phyloP scores from a whole-genome alignment of 2,888 invertebrate genomes.

The Andrena dorsata region DNA sequence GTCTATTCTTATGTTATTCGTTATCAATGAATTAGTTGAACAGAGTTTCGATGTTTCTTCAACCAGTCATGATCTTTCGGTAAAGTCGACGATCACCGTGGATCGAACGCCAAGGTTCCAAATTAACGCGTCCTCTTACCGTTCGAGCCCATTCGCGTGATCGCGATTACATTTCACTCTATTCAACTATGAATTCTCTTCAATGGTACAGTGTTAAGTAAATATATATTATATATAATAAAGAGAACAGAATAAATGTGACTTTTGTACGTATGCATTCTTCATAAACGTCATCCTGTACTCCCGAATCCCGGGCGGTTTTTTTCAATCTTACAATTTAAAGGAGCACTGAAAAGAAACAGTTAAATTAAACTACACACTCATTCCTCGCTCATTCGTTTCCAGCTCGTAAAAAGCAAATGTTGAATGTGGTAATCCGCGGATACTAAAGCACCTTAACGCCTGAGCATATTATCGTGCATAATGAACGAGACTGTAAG shows the following conservation, averaged over 20 bases:
- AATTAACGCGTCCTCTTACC: constrained; percentile 21
- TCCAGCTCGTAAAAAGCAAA: background rate
- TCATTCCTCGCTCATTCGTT: constrained; percentile 4
- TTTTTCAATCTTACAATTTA: background rate
- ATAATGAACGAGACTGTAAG: background rate
- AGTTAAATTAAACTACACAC: background rate
- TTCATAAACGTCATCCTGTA: constrained; percentile 32
- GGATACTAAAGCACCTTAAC: background rate
- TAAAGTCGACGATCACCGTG: constrained; percentile 69
- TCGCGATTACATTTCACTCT: constrained; percentile 73
- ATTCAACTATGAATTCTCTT: constrained; percentile 76
- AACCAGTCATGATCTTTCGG: constrained; percentile 50
- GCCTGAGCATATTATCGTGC: background rate
- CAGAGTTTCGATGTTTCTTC: constrained; percentile 45
- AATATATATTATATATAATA: constrained; percentile 77
- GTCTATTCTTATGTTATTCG: constrained; percentile 47
- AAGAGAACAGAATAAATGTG: constrained; percentile 78
- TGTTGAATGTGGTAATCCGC: background rate
- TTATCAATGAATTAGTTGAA: constrained; percentile 53
- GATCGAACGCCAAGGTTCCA: constrained; percentile 53
- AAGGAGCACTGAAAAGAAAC: no score
- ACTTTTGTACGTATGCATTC: constrained; percentile 54
- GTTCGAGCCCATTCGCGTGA: constrained; percentile 41
- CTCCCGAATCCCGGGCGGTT: constrained; percentile 6
- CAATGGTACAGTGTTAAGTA: constrained; percentile 77